phyloP scores from a whole-genome alignment of 1,140 invertebrate genomes.

The Kradibia gibbosae region DNA sequence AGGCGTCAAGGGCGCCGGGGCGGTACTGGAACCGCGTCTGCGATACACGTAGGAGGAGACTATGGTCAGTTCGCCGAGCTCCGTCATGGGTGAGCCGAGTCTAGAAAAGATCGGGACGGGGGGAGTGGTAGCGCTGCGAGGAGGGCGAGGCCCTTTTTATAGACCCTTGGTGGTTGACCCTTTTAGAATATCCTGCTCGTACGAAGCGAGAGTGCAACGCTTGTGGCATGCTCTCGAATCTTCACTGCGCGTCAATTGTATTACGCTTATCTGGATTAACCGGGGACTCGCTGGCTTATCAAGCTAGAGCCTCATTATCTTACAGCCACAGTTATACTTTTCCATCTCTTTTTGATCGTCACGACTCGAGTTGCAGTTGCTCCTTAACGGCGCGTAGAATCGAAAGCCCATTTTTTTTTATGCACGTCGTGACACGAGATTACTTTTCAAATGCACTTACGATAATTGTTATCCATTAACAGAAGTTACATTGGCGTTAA shows the following conservation, averaged over 20 bases:
- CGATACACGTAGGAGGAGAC: not conserved
- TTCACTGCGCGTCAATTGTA: not conserved
- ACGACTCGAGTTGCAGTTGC: too few relatives aligned
- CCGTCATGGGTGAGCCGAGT: not conserved
- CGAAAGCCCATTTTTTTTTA: too few relatives aligned
- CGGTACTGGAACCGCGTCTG: not conserved
- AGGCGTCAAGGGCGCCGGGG: conserved; percentile 25
- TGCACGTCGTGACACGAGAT: too few relatives aligned
- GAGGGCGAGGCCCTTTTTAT: not conserved
- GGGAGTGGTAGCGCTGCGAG: not conserved
- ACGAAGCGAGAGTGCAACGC: not conserved
- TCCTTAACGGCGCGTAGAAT: too few relatives aligned
- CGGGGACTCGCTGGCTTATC: not conserved
- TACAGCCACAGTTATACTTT: too few relatives aligned
- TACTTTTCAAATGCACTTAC: too few relatives aligned
- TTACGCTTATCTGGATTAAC: not conserved
- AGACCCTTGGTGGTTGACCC: not conserved
- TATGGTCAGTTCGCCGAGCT: not conserved
- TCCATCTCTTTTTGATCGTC: too few relatives aligned
- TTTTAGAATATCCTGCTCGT: not conserved
- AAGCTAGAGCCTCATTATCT: not conserved
- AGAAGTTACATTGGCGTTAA: too few relatives aligned
- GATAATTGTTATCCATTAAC: too few relatives aligned
- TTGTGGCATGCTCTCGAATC: not conserved
- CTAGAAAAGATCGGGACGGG: not conserved